Percentiles rank a stretch among this genome's conserved stretches.
These are phyloP conservation scores for Micrasema longulum DNA, from an alignment of 1,140 invertebrate species.

Conservation along the genomic window DNA sequence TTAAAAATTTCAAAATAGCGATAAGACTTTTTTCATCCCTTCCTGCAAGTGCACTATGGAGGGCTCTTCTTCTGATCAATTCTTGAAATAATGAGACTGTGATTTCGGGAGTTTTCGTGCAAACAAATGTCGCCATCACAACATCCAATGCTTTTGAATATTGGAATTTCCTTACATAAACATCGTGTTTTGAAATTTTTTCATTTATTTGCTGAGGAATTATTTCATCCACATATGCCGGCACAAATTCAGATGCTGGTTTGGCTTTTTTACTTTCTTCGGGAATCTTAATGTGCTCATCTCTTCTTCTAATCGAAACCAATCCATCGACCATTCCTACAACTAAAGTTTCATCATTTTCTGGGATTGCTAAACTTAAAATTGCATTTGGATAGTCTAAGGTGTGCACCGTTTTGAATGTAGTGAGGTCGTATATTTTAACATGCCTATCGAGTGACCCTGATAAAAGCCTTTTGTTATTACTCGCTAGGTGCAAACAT, in stretches of 20 bases:
- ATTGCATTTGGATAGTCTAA: conserved; percentile 92
- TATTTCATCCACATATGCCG: conserved; percentile 68
- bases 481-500: conserved; percentile 80
- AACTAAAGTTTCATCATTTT: conserved; percentile 85
- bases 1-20: conserved; percentile 81
- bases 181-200: conserved; percentile 74
- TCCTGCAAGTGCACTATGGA: conserved; percentile 77
- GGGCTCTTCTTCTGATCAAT: conserved; percentile 80
- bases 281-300: conserved; percentile 66
- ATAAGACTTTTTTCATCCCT: conserved; percentile 76
- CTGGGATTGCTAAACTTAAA: conserved; percentile 84
- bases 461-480: conserved; percentile 86
- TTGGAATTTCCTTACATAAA: conserved; percentile 82
- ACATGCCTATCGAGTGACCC: conserved; percentile 93
- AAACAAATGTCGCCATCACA: conserved; percentile 74
- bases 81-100: conserved; percentile 87
- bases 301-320: conserved; percentile 85
- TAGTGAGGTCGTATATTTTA: conserved; percentile 91
- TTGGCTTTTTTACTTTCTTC: conserved; percentile 62
- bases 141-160: conserved; percentile 84
- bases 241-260: conserved; percentile 67
- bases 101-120: conserved; percentile 78
- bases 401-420: conserved; percentile 89
- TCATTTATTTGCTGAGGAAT: conserved; percentile 65
- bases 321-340: conserved; percentile 94